Evolutionary conservation across 1,140 invertebrate genomes (phyloP).

Genomic region (Aplysia californica): DNA sequence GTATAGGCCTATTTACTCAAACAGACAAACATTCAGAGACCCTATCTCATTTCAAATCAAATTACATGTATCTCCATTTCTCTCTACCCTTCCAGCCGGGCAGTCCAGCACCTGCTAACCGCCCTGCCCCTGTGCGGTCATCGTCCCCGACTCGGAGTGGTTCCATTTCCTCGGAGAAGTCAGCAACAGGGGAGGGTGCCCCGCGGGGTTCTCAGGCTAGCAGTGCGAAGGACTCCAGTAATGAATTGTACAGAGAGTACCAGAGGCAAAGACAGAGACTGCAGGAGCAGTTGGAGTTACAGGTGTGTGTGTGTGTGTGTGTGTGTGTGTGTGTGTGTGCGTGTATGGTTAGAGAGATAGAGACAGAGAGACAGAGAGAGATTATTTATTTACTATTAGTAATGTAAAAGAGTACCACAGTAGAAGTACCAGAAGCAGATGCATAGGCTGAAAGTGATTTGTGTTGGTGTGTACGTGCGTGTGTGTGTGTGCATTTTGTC

Average conservation of each 20-base stretch:
- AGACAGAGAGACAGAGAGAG: no score
- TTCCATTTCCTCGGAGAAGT: not conserved
- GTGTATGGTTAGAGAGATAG: not conserved
- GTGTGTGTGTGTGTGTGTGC: not conserved
- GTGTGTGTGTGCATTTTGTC: no score
- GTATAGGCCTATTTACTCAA: no score
- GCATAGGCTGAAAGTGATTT: no score
- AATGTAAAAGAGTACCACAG: no score
- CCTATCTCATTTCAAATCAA: no score
- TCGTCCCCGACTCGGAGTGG: conserved; percentile 36
- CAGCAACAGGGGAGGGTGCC: not conserved
- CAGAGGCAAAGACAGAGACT: conserved; percentile 61
- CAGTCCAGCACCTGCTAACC: conserved; percentile 32
- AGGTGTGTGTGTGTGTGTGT: conserved; percentile 34
- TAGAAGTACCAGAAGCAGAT: no score
- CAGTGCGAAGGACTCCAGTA: conserved; percentile 45
- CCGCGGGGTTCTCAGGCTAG: not conserved
- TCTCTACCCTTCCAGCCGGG: conserved; percentile 17
- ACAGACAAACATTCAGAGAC: no score
- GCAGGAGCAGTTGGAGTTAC: conserved; percentile 58
- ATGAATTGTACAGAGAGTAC: conserved; percentile 65
- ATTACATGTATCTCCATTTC: no score
- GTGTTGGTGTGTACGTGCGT: no score
- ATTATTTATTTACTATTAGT: not conserved
- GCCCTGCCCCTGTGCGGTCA: conserved; percentile 32